Base-by-base conservation (phyloP, 2,888 invertebrate genomes). In the Bellardia bayeri region DNA sequence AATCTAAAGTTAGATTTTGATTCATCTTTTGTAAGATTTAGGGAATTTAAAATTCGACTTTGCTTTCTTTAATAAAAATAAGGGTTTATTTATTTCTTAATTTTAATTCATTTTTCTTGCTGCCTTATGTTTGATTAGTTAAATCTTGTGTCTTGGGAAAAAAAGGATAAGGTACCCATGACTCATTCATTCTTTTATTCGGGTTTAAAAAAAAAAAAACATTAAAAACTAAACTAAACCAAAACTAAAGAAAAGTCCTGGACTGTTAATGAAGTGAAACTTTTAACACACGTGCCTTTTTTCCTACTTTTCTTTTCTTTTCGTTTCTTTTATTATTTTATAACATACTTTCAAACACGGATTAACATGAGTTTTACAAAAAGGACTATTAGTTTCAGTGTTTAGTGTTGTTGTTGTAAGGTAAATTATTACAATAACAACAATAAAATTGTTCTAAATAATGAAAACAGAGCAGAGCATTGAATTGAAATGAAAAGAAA, bases 331-430 rank as follows among this genome's bases (percentile, higher is more conserved):
- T 6, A 37, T 37, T 37, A 40, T 58, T 56, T 61, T 40, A 58
- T 61, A 40, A 6, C 9, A 1, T 49, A 3, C 14, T 11, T 51
- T 23, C 23, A 61, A 80, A 61, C 51, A 30, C 51, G 75, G 75
- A 82, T 82, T 82, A 82, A 75, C 61, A 76, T n/a, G 51, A 69
- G 61, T 82, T 76, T 76, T 68, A 82, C 42, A 69, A 82, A 69
- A 63, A 80, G 61, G 75, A 51, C 75, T 82, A 75, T 75, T 30
- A 69, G 54, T 75, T 40, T 61, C 14, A 23, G 6, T 14, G 16
- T 0, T 16, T 54, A 13, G 33, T n/a, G 37, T 37, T 61, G 63
- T 71, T 63, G 54, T 71, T 80, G n/a, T 61, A 37, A n/a, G 9
- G n/a, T 11, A 51, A 71, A 45, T 58, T 51, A 68, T 71, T 71